Evolutionary conservation across 2,888 invertebrate species (phyloP).

Genomic region (Brenthis ino): DNA sequence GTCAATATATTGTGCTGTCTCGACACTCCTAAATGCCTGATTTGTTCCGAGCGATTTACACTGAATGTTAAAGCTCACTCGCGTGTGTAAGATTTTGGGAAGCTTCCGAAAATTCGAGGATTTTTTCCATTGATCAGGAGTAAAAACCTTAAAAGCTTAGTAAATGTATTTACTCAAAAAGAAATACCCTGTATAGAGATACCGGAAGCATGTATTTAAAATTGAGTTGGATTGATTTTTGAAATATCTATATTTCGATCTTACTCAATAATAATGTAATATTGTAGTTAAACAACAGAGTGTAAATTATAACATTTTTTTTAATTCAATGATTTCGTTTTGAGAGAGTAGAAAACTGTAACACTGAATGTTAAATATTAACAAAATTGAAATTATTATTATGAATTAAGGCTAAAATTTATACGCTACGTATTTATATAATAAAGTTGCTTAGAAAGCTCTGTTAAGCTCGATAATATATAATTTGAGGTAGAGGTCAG

Average conservation of each 20-base stretch:
- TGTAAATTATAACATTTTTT: neutral
- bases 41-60: conserved; percentile 46
- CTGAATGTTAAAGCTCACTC: conserved; percentile 44
- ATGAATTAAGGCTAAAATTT: too few relatives aligned
- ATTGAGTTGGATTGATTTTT: too few relatives aligned
- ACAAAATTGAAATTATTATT: too few relatives aligned
- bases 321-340: neutral
- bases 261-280: too few relatives aligned
- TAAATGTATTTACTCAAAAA: conserved; percentile 20
- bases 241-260: too few relatives aligned
- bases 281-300: too few relatives aligned
- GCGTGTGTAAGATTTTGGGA: conserved; percentile 42
- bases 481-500: too few relatives aligned
- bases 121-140: conserved; percentile 29
- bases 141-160: conserved; percentile 27
- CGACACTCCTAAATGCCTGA: conserved; percentile 35
- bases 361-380: too few relatives aligned
- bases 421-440: too few relatives aligned
- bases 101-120: conserved; percentile 29
- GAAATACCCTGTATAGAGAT: conserved; percentile 1
- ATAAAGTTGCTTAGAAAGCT: too few relatives aligned
- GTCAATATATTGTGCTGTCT: conserved; percentile 40
- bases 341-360: neutral
- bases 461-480: too few relatives aligned
- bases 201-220: neutral